Base-by-base conservation (phyloP, 2,888 invertebrate genomes). In the Colostygia pectinataria region DNA sequence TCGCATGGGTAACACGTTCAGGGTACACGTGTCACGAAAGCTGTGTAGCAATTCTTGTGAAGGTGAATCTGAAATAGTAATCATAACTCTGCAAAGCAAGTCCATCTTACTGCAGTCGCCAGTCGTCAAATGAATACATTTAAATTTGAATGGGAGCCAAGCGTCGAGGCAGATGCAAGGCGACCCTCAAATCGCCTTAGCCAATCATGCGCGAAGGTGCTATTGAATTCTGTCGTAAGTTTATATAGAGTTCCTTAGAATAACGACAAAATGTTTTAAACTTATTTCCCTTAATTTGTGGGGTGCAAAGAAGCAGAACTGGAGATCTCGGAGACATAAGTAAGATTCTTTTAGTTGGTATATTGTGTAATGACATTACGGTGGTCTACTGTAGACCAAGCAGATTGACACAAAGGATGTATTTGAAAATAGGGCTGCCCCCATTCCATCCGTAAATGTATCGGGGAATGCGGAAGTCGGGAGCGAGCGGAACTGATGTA, bases 141-240 rank as follows among this genome's bases (percentile, higher is more conserved):
- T 74, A 66, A 77, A 82, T 83, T 85, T 84, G 82, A 85, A 82
- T 81, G 58, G 66, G 71, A 74, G 80, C 81, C 80, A 83, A 83
- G 67, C 71, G 70, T 63, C 63, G 66, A 64, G 67, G 71, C 80
- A 80, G 79, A 81, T 81, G 77, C 66, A 57, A 61, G 63, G 61
- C 77, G 84, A 80, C 84, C 85, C 86, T 80, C 81, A 68, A 68
- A 76, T 77, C 68, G 76, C 71, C 72, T 66, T 66, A 74, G 71
- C 74, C 81, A 79, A 80, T 86, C 81, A 83, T 70, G 77, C 84
- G 74, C 78, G 82, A 86, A 86, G 83, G 82, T 77, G 75, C 74
- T 57, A 55, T 55, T 55, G 53, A 53, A 55, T 72, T 62, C 68
- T 47, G 45, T 53, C 45, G 38, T 55, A 53, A n/a, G n/a, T n/a